Conservation (phyloP, 2,888 invertebrate genomes). For the Empis livida region DNA sequence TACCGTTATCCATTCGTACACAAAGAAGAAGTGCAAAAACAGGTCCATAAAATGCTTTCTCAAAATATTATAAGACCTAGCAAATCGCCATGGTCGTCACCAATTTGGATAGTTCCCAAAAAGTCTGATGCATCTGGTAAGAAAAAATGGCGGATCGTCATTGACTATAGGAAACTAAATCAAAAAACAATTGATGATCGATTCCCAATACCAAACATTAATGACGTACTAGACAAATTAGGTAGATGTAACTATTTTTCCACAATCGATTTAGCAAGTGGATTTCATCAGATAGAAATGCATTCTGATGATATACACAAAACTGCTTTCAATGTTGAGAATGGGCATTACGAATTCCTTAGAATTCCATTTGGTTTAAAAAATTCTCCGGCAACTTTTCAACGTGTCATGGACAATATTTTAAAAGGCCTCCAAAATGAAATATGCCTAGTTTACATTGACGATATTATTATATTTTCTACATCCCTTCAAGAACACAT, state of each 20-base stretch:
- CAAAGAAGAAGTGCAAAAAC: not conserved
- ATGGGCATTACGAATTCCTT: conserved; percentile 13
- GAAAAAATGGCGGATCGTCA: not conserved
- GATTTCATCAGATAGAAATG: conserved; percentile 18
- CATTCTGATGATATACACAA: conserved; percentile 11
- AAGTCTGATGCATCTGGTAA: not conserved
- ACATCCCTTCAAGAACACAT: conserved; percentile 4
- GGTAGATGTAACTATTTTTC: not conserved
- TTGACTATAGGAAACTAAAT: not conserved
- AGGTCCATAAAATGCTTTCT: conserved; percentile 1
- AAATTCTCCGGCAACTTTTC: conserved; percentile 11
- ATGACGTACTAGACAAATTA: not conserved
- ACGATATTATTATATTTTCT: conserved; percentile 7
- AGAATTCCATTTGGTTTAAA: conserved; percentile 14
- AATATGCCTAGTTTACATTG: conserved; percentile 12
- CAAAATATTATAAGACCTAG: conserved; percentile 2
- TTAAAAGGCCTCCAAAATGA: conserved; percentile 14
- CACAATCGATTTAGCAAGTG: not conserved
- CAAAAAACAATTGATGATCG: not conserved
- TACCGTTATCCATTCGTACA: conserved; percentile 2
- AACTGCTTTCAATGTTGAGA: conserved; percentile 13
- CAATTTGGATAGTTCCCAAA: conserved; percentile 4
- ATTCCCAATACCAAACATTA: not conserved
- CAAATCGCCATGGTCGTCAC: conserved; percentile 2
- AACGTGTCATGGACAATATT: conserved; percentile 15